These are phyloP conservation scores for Aphidius ervi DNA, from an alignment of 1,140 invertebrate species.

Conservation along the genomic window DNA sequence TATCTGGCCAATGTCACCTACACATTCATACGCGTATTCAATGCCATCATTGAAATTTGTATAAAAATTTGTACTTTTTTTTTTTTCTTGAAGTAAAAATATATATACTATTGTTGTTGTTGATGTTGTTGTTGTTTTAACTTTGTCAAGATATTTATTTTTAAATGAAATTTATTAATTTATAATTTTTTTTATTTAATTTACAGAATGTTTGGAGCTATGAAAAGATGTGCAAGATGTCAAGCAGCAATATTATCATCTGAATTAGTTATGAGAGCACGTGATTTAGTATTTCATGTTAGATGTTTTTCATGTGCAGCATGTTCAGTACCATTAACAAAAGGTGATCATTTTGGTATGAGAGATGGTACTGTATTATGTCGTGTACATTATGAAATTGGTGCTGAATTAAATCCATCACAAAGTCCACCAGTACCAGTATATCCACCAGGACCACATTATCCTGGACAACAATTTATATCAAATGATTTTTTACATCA, in stretches of 20 bases:
- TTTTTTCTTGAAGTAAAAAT: too few species aligned
- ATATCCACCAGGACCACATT: constrained; percentile 56
- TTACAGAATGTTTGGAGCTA: constrained; percentile 70
- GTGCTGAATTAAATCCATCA: constrained; percentile 61
- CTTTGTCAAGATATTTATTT: too few species aligned
- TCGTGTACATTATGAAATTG: constrained; percentile 77
- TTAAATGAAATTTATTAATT: too few species aligned
- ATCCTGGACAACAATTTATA: constrained; percentile 52
- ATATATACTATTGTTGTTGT: constrained; percentile 2
- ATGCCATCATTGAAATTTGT: constrained; percentile 1
- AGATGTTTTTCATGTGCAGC: constrained; percentile 91
- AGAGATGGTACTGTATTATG: constrained; percentile 78
- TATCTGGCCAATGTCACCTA: not conserved
- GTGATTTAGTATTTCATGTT: constrained; percentile 90
- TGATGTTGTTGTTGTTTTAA: not conserved
- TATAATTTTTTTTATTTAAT: too few species aligned
- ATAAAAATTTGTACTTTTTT: not conserved
- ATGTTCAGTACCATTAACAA: constrained; percentile 79
- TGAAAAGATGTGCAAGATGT: constrained; percentile 83
- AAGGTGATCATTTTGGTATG: constrained; percentile 93
- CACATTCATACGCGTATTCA: not conserved
- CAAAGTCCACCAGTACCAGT: constrained; percentile 57
- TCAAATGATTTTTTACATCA: constrained; percentile 56
- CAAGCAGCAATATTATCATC: constrained; percentile 85
- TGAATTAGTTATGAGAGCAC: constrained; percentile 91